A percentile compares a stretch with the other conserved stretches of the same genome.
phyloP scores from a whole-genome alignment of 1,140 invertebrate species.

The Zaprionus ornatus region DNA sequence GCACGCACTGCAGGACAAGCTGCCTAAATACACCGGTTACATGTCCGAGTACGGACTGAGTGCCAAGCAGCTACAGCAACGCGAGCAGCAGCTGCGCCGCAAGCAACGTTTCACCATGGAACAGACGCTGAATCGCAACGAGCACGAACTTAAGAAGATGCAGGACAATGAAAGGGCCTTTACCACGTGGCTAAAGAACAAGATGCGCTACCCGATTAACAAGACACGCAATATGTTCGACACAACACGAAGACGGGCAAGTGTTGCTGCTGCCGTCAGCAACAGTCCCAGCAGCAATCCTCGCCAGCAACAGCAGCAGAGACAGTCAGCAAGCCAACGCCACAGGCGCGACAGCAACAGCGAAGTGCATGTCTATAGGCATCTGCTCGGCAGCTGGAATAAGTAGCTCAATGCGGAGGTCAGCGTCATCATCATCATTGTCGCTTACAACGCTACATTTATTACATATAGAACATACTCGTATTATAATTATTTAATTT shows the following conservation, averaged over 20 bases:
- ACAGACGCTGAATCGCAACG: slow-evolving; percentile 69
- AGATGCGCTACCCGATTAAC: slow-evolving; percentile 82
- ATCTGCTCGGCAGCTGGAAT: slow-evolving; percentile 73
- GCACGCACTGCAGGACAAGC: slow-evolving; percentile 65
- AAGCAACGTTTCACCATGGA: slow-evolving; percentile 64
- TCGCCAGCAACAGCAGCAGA: slow-evolving; percentile 24
- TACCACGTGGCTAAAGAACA: slow-evolving; percentile 82
- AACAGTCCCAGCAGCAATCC: slow-evolving; percentile 18
- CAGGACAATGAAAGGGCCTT: slow-evolving; percentile 82
- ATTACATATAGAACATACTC: slow-evolving; percentile 59
- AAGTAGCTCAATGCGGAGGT: slow-evolving; percentile 36
- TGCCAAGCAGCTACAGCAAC: slow-evolving; percentile 68
- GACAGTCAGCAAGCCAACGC: slow-evolving; percentile 24
- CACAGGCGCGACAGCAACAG: slow-evolving; percentile 46
- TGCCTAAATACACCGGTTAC: slow-evolving; percentile 80
- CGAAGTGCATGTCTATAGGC: slow-evolving; percentile 60
- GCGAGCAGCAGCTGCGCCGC: slow-evolving; percentile 62
- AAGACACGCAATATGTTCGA: slow-evolving; percentile 83
- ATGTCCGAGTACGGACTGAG: slow-evolving; percentile 81
- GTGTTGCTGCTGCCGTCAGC: slow-evolving; percentile 48
- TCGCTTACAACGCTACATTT: slow-evolving; percentile 50
- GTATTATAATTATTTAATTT: slow-evolving; percentile 67
- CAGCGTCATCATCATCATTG: background rate
- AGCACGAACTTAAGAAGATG: slow-evolving; percentile 76
- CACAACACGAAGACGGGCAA: slow-evolving; percentile 54